Conservation (phyloP, 2,888 invertebrate genomes). For the Lordiphosa fenestrarum region DNA sequence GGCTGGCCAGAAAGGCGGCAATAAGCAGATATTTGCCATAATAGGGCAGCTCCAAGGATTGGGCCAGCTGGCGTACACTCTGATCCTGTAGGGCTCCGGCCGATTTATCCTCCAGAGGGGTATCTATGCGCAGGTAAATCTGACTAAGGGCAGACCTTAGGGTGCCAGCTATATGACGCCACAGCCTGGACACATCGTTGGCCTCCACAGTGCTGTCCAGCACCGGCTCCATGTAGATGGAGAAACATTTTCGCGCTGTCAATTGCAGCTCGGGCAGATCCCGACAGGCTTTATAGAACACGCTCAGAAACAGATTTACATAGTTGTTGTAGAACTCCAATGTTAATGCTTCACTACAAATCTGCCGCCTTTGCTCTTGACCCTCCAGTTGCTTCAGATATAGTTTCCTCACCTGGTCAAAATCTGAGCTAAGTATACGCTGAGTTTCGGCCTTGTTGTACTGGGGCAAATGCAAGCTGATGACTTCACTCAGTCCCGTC, state of each 20-base stretch:
- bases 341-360: conserved; percentile 73
- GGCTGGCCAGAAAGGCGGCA: conserved; percentile 95
- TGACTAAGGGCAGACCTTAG: conserved; percentile 88
- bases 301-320: conserved; percentile 89
- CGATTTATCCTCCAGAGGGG: conserved; percentile 28
- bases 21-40: conserved; percentile 94
- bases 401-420: conserved; percentile 43
- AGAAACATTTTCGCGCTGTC: conserved; percentile 88
- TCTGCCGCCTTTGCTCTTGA: conserved; percentile 23
- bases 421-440: conserved; percentile 81
- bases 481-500: conserved; percentile 86
- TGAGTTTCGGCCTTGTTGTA: conserved; percentile 87
- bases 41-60: conserved; percentile 90
- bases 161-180: conserved; percentile 89
- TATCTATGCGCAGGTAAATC: conserved; percentile 86
- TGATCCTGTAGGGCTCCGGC: conserved; percentile 49
- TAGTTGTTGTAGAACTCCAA: conserved; percentile 87
- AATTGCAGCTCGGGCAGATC: conserved; percentile 91
- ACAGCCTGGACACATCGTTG: conserved; percentile 86
- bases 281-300: conserved; percentile 91
- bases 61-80: conserved; percentile 82
- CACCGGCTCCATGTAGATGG: conserved; percentile 90
- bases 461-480: conserved; percentile 89
- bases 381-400: conserved; percentile 30
- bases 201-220: conserved; percentile 84